phyloP scores from a whole-genome alignment of 2,888 invertebrate species.

The Oligia strigilis region DNA sequence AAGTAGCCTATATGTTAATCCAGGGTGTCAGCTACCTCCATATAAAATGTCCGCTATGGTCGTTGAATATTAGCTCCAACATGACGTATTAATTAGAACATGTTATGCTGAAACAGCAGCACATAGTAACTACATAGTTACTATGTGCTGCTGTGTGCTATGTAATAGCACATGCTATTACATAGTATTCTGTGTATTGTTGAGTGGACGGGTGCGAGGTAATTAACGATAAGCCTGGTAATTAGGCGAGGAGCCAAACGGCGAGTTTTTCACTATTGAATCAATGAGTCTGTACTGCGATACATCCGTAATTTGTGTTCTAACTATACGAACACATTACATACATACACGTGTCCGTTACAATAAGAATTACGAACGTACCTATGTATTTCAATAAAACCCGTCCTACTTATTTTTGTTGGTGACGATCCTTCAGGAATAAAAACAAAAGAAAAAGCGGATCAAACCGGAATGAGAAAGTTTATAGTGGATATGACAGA shows the following conservation, averaged over 20 bases:
- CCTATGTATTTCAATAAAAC: too few relatives aligned
- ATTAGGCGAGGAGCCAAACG: constrained; percentile 70
- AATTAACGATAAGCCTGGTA: constrained; percentile 69
- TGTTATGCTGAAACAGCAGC: neutral
- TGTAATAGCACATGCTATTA: neutral
- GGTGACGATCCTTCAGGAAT: too few relatives aligned
- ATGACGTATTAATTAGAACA: neutral
- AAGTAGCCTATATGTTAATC: too few relatives aligned
- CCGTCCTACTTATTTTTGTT: too few relatives aligned
- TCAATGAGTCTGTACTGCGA: constrained; percentile 47
- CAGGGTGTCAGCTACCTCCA: too few relatives aligned
- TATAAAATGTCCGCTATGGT: neutral
- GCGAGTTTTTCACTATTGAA: constrained; percentile 60
- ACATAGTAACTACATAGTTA: too few relatives aligned
- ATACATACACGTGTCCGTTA: too few relatives aligned
- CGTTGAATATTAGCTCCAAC: neutral
- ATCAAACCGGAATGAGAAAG: too few relatives aligned
- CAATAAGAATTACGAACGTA: too few relatives aligned
- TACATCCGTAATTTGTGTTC: constrained; percentile 17
- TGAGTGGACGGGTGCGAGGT: constrained; percentile 37
- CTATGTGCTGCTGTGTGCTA: too few relatives aligned
- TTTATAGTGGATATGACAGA: too few relatives aligned
- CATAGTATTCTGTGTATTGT: neutral
- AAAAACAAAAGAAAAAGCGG: too few relatives aligned
- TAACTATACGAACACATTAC: neutral